These are phyloP conservation scores for Pangasius macronema DNA, from an alignment of 2,797 vertebrate genomes.

Conservation along the genomic window DNA sequence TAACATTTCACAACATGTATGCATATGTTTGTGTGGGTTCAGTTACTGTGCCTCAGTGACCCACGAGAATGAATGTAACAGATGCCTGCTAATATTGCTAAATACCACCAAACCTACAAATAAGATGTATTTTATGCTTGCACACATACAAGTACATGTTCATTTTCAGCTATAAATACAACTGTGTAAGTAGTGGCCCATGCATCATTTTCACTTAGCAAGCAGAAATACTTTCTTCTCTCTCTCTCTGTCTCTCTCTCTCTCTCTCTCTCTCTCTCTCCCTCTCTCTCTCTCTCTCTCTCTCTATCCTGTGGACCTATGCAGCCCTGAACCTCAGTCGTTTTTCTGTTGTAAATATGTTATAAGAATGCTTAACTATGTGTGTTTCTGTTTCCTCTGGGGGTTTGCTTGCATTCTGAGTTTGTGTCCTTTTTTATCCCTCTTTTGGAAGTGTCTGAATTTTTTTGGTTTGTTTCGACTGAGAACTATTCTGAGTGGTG, in stretches of 20 bases:
- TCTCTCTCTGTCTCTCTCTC: too few species aligned
- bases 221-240: constrained; percentile 51
- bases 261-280: constrained; percentile 46
- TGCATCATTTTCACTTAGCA: constrained; percentile 51
- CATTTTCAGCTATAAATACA: constrained; percentile 52
- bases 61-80: constrained; percentile 55
- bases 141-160: constrained; percentile 44
- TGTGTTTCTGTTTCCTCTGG: constrained; percentile 67
- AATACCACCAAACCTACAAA: constrained; percentile 46
- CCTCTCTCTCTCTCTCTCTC: constrained; percentile 33
- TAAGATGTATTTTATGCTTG: constrained; percentile 54
- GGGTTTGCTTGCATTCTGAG: constrained; percentile 67
- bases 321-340: constrained; percentile 69
- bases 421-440: constrained; percentile 65
- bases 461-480: constrained; percentile 67
- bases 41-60: constrained; percentile 47
- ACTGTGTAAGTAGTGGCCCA: constrained; percentile 51
- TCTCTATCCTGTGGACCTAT: constrained; percentile 79
- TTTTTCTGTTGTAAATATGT: constrained; percentile 78
- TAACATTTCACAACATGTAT: constrained; percentile 33
- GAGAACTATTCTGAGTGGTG: constrained; percentile 69
- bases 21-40: constrained; percentile 46
- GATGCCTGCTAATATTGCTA: constrained; percentile 58
- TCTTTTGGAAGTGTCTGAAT: constrained; percentile 67
- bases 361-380: constrained; percentile 71